Percentiles rank a stretch among this genome's conserved stretches.
These are phyloP conservation scores for Morelia viridis DNA, from an alignment of 2,797 vertebrate genomes.

Conservation along the genomic window DNA sequence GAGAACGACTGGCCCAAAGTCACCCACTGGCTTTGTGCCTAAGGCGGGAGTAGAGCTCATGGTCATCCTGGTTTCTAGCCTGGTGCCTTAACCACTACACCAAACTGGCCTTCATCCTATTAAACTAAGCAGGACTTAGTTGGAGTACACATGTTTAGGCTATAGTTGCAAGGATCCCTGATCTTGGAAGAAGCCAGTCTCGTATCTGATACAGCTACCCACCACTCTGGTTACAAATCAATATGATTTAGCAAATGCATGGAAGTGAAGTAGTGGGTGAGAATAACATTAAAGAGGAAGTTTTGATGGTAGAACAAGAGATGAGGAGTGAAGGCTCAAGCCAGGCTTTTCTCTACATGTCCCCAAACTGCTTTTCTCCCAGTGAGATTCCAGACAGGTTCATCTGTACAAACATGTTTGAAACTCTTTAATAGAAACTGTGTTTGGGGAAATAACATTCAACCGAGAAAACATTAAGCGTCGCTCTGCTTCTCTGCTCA, in stretches of 20 bases:
- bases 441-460: not conserved
- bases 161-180: not conserved
- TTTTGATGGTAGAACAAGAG: conserved; percentile 10
- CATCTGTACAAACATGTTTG: not conserved
- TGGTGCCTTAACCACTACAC: not conserved
- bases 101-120: not conserved
- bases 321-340: not conserved
- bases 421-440: not conserved
- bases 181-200: not conserved
- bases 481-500: not conserved
- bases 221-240: not conserved
- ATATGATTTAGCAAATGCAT: not conserved
- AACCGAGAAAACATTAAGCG: not conserved
- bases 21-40: not conserved
- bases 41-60: not conserved
- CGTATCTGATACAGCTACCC: not conserved
- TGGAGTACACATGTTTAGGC: not conserved
- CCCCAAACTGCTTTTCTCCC: not conserved
- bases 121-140: not conserved
- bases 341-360: not conserved
- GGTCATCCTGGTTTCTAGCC: not conserved
- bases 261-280: not conserved
- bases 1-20: not conserved
- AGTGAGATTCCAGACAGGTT: not conserved
- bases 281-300: not conserved